Evolutionary conservation across 1,140 invertebrate species (phyloP), one percentile per base, ranked within the genome.

Genomic region (Hyposmocoma kahamanoa): DNA sequence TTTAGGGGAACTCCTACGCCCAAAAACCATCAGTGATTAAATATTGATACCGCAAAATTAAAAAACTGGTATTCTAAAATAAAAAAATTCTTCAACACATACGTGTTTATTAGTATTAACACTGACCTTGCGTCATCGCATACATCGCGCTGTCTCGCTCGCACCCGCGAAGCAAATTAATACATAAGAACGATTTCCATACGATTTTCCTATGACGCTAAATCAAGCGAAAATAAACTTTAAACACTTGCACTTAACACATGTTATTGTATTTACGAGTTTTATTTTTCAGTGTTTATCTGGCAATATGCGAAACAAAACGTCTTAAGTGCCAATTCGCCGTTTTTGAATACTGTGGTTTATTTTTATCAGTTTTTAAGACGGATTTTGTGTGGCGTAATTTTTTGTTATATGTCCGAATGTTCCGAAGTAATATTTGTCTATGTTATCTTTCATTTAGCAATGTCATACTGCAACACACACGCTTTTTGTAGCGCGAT

Each of bases 401-500:
- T 3, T 1, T 4, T 30, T 21, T 43, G 30, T 47, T 18, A 47
- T 43, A 50, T 45, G 47, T 65, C 56, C 39, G 44, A 52, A 53
- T 41, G 44, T 49, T 49, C 39, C 47, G 30, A 51, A 43, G 43
- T 30, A 49, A 50, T 49, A 59, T 48, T 58, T 53, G 58, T 51
- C 53, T 69, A 62, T 73, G 71, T 79, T 79, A 81, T 81, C 77
- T 67, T 64, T 60, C 59, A 67, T 73, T 69, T 74, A 75, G 68
- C 72, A 72, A 75, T 79, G 78, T 82, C 70, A 73, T 73, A 76
- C 60, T 65, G 58, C 71, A 66, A 69, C n/a, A 72, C 61, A 78
- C 34, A 43, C 30, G 13, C 41, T 53, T 56, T 56, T 59, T 50
- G 50, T 64, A 59, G 32, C 15, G 10, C 10, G 32, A 36, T 36